Base-by-base conservation (phyloP, 2,113 vertebrate species). In the Syrmaticus mikado region DNA sequence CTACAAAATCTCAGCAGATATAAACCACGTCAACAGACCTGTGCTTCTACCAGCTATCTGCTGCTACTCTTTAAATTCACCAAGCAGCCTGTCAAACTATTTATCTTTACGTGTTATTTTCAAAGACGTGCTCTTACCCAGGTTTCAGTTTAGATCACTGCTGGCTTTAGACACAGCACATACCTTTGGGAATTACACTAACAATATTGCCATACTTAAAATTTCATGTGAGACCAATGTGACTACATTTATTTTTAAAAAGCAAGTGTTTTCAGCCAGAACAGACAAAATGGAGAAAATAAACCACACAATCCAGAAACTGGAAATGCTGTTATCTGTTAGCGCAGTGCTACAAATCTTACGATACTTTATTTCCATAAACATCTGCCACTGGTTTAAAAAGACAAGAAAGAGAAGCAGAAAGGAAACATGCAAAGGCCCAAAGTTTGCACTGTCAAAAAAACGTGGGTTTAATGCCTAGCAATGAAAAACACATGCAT, bases 121-220 rank as follows among this genome's bases (percentile, higher is more conserved):
- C 61, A 82, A 87, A 93, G 72, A 84, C 72, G 78, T 18, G 5
- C 36, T 92, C 27, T 67, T 79, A 62, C 19, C 68, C 53, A 25
- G 48, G 28, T 73, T 82, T 71, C 81, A 76, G 65, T 46, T 93
- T 34, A 83, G 81, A 93, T 94, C 71, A 68, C 65, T 60, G 64
- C 72, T 89, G 83, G 40, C 91, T 95, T 93, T 88, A 91, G 82
- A 80, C 45, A 75, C 1, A 78, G 79, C 41, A 66, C 64, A 66
- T 50, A 53, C 77, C 65, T 87, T 76, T 87, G 94, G 92, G 96
- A 95, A 87, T 94, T 87, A 72, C 72, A 41, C 45, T 70, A 91
- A 87, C 61, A 89, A 87, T 86, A 93, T 36, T 84, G 50, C 57
- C 40, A 24, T 60, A 32, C 62, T 94, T 85, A 88, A 95, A 79